Percentiles rank a stretch among this genome's conserved stretches.
Evolutionary conservation across 64 coral and sea anemone species (phyloP).

Genomic region (Acropora tenuis): DNA sequence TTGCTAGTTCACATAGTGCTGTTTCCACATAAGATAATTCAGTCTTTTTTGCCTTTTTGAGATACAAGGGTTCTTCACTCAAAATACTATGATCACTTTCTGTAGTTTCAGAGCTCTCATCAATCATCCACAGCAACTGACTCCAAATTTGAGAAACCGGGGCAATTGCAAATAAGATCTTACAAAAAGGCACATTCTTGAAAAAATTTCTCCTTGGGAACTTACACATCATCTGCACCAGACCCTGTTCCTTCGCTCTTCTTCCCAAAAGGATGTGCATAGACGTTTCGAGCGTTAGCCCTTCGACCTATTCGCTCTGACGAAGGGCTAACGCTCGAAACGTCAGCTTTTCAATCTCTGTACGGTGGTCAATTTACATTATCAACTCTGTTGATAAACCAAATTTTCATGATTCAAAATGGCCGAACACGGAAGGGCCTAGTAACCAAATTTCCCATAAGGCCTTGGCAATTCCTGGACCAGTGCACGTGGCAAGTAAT

Average conservation of each 20-base stretch:
- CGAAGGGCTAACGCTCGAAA: no score
- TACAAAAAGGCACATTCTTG: not conserved
- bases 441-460: no score
- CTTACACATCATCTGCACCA: not conserved
- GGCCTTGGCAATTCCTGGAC: no score
- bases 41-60: not conserved
- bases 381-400: no score
- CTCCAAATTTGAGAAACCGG: not conserved
- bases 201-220: not conserved
- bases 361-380: no score
- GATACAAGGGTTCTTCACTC: not conserved
- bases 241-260: not conserved
- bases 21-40: not conserved
- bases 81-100: not conserved
- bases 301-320: no score
- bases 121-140: not conserved
- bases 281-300: not conserved
- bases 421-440: no score
- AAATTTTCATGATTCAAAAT: no score
- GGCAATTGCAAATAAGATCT: not conserved
- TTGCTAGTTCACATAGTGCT: not conserved
- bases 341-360: no score
- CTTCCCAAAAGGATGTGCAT: not conserved
- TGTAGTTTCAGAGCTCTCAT: not conserved
- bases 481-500: no score